These are phyloP conservation scores for Cygnus buccinator DNA, from an alignment of 2,113 vertebrate species.

Conservation along the genomic window DNA sequence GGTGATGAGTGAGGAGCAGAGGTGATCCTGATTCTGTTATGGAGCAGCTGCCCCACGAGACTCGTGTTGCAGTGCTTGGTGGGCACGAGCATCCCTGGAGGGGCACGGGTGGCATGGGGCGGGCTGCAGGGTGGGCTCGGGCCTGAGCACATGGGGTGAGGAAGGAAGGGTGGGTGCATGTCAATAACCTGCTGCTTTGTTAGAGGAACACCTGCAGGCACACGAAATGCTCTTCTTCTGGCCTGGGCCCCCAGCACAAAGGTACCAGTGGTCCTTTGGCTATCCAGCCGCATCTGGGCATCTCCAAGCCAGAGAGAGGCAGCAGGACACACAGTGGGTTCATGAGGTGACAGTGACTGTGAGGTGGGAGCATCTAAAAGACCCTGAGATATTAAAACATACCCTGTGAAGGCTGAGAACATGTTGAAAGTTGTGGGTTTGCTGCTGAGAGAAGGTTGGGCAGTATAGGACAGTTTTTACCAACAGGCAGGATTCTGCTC, in stretches of 20 bases:
- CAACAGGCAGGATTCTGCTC: not conserved
- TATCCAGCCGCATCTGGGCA: not conserved
- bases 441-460: not conserved
- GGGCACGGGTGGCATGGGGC: not conserved
- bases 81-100: not conserved
- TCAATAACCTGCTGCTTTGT: not conserved
- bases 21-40: not conserved
- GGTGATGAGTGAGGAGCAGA: not conserved
- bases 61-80: not conserved
- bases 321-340: fast-evolving
- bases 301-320: not conserved
- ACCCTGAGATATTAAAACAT: not conserved
- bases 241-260: not conserved
- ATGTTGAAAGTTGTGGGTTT: not conserved
- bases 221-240: not conserved
- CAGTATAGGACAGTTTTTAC: not conserved
- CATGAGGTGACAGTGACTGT: not conserved
- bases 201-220: not conserved
- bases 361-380: not conserved
- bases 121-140: too few relatives aligned
- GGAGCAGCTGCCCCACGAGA: not conserved
- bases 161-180: not conserved
- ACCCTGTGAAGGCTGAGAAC: not conserved
- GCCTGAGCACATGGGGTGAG: not conserved
- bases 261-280: not conserved